Base-by-base conservation (phyloP, 1,140 invertebrate species). In the Goniozus legneri region DNA sequence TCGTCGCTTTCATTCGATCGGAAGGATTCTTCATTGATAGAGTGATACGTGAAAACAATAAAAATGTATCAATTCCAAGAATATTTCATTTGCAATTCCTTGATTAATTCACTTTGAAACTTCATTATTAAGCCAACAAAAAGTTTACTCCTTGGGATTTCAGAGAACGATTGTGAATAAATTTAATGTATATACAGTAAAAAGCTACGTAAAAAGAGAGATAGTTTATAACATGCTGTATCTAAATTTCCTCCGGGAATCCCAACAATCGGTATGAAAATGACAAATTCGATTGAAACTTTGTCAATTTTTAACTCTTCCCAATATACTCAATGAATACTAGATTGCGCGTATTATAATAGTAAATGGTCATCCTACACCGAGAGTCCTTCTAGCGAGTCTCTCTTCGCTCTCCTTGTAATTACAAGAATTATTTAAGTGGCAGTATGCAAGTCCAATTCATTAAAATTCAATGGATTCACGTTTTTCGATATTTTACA, bases 311-410 rank as follows among this genome's bases (percentile, higher is more conserved):
- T 36, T 51, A 15, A 48, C 50, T 20, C 15, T 22, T 42, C n/a
- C 35, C 14, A 16, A 42, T 36, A 46, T 31, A 27, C 49, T 47
- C 38, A 52, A 61, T 64, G 54, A 63, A 60, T 52, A 41, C 44
- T 47, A 52, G 42, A 58, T 61, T 52, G 58, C 51, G 56, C 46
- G 42, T 59, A 51, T 51, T 35, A 32, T 54, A 53, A 33, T 27
- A 53, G 32, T 61, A 54, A 62, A 52, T 69, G 68, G 67, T 69
- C 64, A 54, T 69, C 69, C 59, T 69, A 68, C 61, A 54, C 60
- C 58, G 62, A 41, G 49, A 61, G 55, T 59, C 54, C 52, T 56
- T 60, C 44, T 19, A 44, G 47, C 51, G 52, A 64, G 54, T 59
- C 60, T 54, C 53, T 49, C 52, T 12, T 37, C 51, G 38, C 40